phyloP scores from a whole-genome alignment of 1,140 invertebrate genomes.

The Pachyrhynchus sulphureomaculatus region DNA sequence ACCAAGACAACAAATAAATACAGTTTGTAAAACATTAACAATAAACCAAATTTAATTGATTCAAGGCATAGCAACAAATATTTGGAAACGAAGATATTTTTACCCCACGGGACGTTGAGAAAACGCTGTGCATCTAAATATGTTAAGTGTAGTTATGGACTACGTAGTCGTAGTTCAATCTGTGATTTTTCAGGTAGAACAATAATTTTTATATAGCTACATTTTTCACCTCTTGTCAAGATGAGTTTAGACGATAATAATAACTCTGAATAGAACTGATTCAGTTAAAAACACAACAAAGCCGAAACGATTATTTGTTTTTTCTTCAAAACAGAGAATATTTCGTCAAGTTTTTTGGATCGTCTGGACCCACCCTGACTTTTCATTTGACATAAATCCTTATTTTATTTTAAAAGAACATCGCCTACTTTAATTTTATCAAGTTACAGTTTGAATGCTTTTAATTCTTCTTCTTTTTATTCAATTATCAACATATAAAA shows the following conservation, averaged over 20 bases:
- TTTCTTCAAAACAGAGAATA: too few relatives aligned
- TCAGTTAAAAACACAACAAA: too few relatives aligned
- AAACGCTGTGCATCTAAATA: not conserved
- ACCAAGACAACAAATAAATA: too few relatives aligned
- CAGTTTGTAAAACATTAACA: too few relatives aligned
- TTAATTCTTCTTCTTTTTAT: not conserved
- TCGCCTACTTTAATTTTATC: not conserved
- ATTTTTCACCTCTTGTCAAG: too few relatives aligned
- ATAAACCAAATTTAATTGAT: not conserved
- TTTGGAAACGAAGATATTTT: too few relatives aligned
- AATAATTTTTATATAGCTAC: constrained; percentile 8
- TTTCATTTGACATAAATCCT: not conserved
- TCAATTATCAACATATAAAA: constrained; percentile 12
- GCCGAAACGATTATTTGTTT: too few relatives aligned
- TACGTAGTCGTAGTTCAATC: constrained; percentile 23
- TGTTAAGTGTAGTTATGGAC: constrained; percentile 16
- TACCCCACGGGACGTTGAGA: not conserved
- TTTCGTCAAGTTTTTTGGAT: too few relatives aligned
- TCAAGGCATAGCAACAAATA: too few relatives aligned
- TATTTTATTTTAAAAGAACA: not conserved
- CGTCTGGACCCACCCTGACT: not conserved
- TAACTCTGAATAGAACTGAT: too few relatives aligned
- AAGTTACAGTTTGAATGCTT: not conserved
- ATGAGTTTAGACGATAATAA: too few relatives aligned
- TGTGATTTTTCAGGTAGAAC: constrained; percentile 31